Percentiles rank a stretch among this genome's conserved stretches.
These are phyloP conservation scores for Acanthosepion pharaonis DNA, from an alignment of 2,888 invertebrate genomes.

Conservation along the genomic window DNA sequence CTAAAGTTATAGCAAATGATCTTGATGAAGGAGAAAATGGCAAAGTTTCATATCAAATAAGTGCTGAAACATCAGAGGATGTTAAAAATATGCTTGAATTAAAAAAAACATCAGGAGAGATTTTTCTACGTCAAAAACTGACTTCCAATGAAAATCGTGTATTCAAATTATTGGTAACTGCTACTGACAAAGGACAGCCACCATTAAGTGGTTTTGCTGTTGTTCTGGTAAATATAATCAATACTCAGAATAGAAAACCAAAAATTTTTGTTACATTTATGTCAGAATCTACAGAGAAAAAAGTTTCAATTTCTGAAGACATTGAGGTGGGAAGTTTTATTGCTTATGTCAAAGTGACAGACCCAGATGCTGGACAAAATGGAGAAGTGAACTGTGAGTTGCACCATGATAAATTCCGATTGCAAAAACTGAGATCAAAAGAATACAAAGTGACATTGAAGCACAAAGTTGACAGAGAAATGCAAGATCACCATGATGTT, in stretches of 20 bases:
- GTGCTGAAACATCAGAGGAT: background rate
- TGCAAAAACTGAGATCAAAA: background rate
- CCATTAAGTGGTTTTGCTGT: background rate
- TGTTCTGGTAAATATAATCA: background rate
- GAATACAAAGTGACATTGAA: slow-evolving; percentile 33
- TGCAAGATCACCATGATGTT: slow-evolving; percentile 1
- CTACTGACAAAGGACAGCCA: background rate
- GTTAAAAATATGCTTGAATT: background rate
- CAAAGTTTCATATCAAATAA: background rate
- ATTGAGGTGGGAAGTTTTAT: background rate
- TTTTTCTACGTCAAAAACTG: background rate
- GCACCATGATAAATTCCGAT: slow-evolving; percentile 12
- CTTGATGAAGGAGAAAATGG: slow-evolving; percentile 7
- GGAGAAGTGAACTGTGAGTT: background rate
- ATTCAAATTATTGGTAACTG: background rate
- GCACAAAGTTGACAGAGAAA: slow-evolving; percentile 23
- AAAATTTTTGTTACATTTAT: background rate
- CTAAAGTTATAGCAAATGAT: background rate
- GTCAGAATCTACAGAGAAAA: background rate
- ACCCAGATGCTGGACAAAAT: slow-evolving; percentile 22
- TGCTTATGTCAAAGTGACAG: slow-evolving; percentile 7
- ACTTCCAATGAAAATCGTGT: background rate
- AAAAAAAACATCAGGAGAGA: background rate
- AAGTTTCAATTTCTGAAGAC: background rate
- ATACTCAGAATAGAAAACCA: background rate